Base-by-base conservation (phyloP, 1,140 invertebrate genomes). In the Leptoteleia sp. region DNA sequence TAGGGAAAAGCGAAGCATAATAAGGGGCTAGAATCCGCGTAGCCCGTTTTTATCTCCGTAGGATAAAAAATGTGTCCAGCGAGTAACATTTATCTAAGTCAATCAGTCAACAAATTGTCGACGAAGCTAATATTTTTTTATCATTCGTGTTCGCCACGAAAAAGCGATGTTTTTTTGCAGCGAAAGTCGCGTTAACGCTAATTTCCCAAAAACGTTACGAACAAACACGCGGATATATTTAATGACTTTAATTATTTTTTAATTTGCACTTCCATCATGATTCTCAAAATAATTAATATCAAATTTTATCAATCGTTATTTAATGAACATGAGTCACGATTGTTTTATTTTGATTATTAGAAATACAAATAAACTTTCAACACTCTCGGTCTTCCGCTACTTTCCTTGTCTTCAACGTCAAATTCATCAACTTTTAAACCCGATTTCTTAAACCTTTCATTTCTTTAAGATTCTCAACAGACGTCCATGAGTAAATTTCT, bases 11-110 rank as follows among this genome's bases (percentile, higher is more conserved):
- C 13, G 9, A 8, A 27, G 15, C 13, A 12, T 47, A 61, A 61
- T 47, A 42, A 61, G 29, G 1, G 15, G 47, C 31, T 25, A 47
- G 42, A 35, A 22, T 11, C 25, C n/a, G 7, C 5, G 8, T n/a
- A 3, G 38, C 22, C 5, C 9, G 40, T 61, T 45, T 61, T 61
- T 35, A 45, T 61, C 17, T 12, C 1, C 16, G 15, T 6, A n/a
- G 11, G 12, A 61, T 22, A 59, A 61, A 61, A 61, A 61, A 17
- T 17, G 8, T 31, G 15, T 25, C 55, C 22, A 9, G 11, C 29
- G 3, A 35, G 55, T 61, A 61, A 61, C 42, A 61, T 61, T 61
- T 35, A 61, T 61, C 55, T 35, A 31, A 22, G 27, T 45, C 29
- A 47, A 61, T 61, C 55, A 47, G 55, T 45, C 38, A 19, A 31